Evolutionary conservation across 1,140 invertebrate genomes (phyloP).

Genomic region (Elysia chlorotica): DNA sequence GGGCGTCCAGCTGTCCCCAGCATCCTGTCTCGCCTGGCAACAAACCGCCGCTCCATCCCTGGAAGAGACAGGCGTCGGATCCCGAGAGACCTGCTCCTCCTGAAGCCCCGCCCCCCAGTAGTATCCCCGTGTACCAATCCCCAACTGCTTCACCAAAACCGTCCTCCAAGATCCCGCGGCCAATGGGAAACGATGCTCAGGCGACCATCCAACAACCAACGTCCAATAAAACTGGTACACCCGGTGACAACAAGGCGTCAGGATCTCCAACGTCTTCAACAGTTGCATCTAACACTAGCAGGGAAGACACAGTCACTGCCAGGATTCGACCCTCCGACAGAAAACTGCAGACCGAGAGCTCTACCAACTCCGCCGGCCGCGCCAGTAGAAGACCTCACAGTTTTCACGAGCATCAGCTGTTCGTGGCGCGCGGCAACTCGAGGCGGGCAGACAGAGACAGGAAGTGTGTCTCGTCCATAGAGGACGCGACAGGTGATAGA

Average conservation of each 20-base stretch:
- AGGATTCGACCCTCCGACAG: constrained; percentile 1
- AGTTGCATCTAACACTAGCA: too few relatives aligned
- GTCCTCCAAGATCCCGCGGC: constrained; percentile 7
- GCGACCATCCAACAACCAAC: not conserved
- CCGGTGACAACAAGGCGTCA: not conserved
- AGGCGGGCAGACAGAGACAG: too few relatives aligned
- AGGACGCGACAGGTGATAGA: too few relatives aligned
- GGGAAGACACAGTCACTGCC: not conserved
- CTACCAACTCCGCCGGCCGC: constrained; percentile 1
- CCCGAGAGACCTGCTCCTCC: not conserved
- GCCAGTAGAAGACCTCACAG: constrained; percentile 43
- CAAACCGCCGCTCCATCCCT: constrained; percentile 12
- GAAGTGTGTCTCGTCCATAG: too few relatives aligned
- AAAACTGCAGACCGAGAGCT: constrained; percentile 10
- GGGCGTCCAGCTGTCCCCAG: too few relatives aligned
- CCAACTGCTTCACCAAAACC: not conserved
- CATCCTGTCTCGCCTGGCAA: constrained; percentile 3
- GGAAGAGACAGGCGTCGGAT: constrained; percentile 11
- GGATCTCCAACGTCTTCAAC: not conserved
- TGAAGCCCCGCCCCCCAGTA: not conserved
- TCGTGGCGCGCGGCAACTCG: too few relatives aligned
- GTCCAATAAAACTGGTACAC: too few relatives aligned
- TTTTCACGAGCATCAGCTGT: constrained; percentile 56
- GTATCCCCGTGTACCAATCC: not conserved
- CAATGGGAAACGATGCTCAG: not conserved